Percentiles rank a stretch among this genome's conserved stretches.
Conservation (phyloP, 1,140 invertebrate genomes). For the Sesamia nonagrioides region DNA sequence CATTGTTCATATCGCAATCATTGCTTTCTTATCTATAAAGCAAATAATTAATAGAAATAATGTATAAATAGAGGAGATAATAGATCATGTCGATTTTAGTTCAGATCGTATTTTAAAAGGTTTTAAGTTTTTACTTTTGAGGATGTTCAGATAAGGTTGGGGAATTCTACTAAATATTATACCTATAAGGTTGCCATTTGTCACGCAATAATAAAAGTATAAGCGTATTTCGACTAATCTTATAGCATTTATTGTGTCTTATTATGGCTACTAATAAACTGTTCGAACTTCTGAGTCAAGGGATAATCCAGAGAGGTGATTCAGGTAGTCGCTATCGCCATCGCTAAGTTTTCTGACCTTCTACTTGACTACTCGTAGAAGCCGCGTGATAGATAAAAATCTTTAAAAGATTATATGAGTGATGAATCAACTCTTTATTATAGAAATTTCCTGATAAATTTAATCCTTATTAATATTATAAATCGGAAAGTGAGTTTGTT, state of each 20-base stretch:
- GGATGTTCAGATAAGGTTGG: not conserved
- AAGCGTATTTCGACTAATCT: not conserved
- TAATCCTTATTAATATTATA: too few species aligned
- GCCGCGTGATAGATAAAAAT: not conserved
- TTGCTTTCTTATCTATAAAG: constrained; percentile 7
- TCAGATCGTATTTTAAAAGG: constrained; percentile 1
- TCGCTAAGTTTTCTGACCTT: not conserved
- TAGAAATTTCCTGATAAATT: not conserved
- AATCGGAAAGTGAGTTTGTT: too few species aligned
- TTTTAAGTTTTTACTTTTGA: not conserved
- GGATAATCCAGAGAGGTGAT: constrained; percentile 9
- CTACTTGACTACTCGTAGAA: not conserved
- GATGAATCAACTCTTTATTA: not conserved
- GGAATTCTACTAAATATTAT: not conserved
- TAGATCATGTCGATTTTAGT: not conserved
- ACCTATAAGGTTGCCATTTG: not conserved
- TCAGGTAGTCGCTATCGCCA: constrained; percentile 25
- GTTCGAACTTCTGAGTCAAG: constrained; percentile 10
- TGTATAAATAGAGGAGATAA: constrained; percentile 14
- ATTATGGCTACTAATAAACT: too few species aligned
- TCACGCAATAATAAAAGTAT: constrained; percentile 20
- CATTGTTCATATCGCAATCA: constrained; percentile 2
- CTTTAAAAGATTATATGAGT: not conserved
- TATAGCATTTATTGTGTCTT: too few species aligned
- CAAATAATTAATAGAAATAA: constrained; percentile 18